A percentile compares a stretch with the other conserved stretches of the same genome.
These are phyloP conservation scores for Benthosema pterotum DNA, from an alignment of 2,797 vertebrate species.

Conservation along the genomic window DNA sequence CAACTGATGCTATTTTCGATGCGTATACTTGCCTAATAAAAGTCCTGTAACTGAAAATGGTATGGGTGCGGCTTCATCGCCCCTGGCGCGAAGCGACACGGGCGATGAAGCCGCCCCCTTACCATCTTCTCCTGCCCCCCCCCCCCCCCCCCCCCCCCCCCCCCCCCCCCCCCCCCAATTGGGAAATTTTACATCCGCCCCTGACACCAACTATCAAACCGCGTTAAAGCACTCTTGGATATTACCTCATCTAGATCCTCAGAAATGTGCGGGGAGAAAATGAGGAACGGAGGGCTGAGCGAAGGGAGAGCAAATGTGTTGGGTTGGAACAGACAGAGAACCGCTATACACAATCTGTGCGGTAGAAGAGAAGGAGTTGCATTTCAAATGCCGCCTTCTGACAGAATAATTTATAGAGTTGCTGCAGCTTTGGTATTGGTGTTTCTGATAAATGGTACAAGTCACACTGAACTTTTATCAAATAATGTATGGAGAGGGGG, in stretches of 20 bases:
- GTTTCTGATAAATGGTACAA: conserved; percentile 82
- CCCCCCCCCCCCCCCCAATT: too few relatives aligned
- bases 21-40: too few relatives aligned
- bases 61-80: too few relatives aligned
- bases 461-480: conserved; percentile 79
- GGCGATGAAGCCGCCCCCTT: too few relatives aligned
- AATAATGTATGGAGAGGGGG: conserved; percentile 51
- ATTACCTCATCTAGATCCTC: conserved; percentile 58
- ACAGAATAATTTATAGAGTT: conserved; percentile 82
- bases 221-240: conserved; percentile 58
- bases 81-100: too few relatives aligned
- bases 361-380: conserved; percentile 58
- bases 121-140: too few relatives aligned
- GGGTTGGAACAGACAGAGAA: conserved; percentile 37
- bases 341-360: conserved; percentile 56
- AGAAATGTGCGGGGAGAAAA: conserved; percentile 60
- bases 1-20: too few relatives aligned
- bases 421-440: conserved; percentile 71
- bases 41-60: too few relatives aligned
- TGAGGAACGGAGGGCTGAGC: conserved; percentile 47
- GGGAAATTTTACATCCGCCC: too few relatives aligned
- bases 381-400: conserved; percentile 78
- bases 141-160: too few relatives aligned
- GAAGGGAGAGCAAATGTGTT: conserved; percentile 20
- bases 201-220: conserved; percentile 70